A percentile compares a stretch with the other conserved stretches of the same genome.
Conservation (phyloP, 2,888 invertebrate genomes). For the Frankliniella fusca region DNA sequence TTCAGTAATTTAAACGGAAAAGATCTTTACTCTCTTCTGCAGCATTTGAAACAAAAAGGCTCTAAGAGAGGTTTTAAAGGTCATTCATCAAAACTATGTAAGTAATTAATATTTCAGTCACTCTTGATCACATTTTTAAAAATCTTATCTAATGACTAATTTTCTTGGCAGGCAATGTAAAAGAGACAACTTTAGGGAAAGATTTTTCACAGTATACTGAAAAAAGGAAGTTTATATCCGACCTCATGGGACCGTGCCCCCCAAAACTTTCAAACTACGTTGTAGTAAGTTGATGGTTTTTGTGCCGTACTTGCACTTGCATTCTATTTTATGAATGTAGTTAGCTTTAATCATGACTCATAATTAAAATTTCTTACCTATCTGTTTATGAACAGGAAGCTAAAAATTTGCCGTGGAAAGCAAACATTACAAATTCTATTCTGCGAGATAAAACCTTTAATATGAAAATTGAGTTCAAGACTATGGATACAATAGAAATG, state of each 20-base stretch:
- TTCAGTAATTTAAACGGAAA: slow-evolving; percentile 35
- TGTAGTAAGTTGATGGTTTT: not conserved
- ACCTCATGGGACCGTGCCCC: not conserved
- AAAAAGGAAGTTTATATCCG: not conserved
- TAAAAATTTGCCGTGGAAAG: slow-evolving; percentile 4
- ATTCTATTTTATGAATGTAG: not conserved
- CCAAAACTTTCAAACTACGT: slow-evolving; percentile 2
- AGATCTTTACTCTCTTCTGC: not conserved
- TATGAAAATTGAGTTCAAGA: slow-evolving; percentile 6
- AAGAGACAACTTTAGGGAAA: not conserved
- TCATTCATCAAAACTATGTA: not conserved
- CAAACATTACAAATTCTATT: not conserved
- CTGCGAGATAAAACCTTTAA: not conserved
- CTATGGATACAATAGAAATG: not conserved
- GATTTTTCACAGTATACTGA: not conserved
- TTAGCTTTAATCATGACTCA: not conserved
- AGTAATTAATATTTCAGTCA: not conserved
- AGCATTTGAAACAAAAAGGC: not conserved
- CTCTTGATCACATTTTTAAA: not conserved
- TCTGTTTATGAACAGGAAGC: not conserved
- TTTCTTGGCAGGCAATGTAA: not conserved
- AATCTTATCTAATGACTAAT: not conserved
- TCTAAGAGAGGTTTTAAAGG: not conserved
- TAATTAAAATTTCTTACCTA: not conserved
- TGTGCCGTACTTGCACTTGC: not conserved